phyloP scores from a whole-genome alignment of 2,113 vertebrate genomes.

The Tetrax tetrax region DNA sequence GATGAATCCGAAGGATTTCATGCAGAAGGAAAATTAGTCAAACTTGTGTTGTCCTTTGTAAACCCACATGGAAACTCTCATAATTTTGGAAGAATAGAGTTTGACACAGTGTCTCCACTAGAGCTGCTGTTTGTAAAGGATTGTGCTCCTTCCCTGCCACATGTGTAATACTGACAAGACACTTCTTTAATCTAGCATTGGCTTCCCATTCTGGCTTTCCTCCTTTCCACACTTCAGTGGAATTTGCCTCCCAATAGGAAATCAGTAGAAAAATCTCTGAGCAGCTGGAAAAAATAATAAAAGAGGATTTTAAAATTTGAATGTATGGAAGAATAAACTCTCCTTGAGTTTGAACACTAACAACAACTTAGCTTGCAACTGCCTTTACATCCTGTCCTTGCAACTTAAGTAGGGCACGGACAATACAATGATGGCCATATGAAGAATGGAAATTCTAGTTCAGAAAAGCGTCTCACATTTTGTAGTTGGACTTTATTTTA shows the following conservation, averaged over 20 bases:
- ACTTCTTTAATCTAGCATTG: not conserved
- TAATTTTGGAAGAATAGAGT: not conserved
- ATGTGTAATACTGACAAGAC: not conserved
- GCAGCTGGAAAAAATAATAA: not conserved
- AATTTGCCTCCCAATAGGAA: not conserved
- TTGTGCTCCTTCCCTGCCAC: not conserved
- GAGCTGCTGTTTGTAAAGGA: not conserved
- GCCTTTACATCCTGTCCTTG: not conserved
- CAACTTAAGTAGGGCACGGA: not conserved
- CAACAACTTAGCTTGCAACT: not conserved
- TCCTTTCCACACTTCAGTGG: not conserved
- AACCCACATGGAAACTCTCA: not conserved
- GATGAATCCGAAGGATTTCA: not conserved
- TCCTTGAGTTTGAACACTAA: not conserved
- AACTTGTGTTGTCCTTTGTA: not conserved
- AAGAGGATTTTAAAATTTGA: not conserved
- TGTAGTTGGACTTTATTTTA: not conserved
- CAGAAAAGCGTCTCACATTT: not conserved
- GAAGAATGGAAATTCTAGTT: not conserved
- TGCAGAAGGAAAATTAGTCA: not conserved
- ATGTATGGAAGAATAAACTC: slow-evolving; percentile 12
- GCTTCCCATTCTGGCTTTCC: not conserved
- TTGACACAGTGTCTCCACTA: not conserved
- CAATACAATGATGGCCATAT: not conserved
- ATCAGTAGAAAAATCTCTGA: slow-evolving; percentile 18